Conservation (phyloP, 2,113 vertebrate species). For the Bubo bubo region DNA sequence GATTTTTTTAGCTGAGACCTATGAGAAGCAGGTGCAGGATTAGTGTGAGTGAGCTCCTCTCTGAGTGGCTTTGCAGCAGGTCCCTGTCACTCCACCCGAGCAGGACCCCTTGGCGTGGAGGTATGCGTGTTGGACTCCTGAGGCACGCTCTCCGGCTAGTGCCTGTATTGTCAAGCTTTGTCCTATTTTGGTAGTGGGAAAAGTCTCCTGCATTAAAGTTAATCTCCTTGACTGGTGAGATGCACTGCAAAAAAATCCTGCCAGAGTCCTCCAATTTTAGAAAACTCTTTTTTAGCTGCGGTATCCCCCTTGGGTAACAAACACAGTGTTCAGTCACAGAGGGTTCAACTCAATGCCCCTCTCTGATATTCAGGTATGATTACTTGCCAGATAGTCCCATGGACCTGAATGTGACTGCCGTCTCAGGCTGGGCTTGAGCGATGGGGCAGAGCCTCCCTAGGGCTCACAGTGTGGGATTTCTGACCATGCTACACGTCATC, state of each 20-base stretch:
- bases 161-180: background rate
- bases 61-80: constrained; percentile 36
- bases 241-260: background rate
- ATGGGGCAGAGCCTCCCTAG: background rate
- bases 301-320: background rate
- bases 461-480: background rate
- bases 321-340: background rate
- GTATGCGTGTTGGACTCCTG: constrained; percentile 11
- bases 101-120: background rate
- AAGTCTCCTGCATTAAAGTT: constrained; percentile 21
- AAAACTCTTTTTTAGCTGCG: constrained; percentile 22
- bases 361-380: background rate
- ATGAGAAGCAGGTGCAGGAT: constrained; percentile 71
- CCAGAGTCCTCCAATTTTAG: constrained; percentile 34
- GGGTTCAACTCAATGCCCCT: background rate
- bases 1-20: constrained; percentile 57
- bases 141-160: background rate
- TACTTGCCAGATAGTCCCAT: background rate
- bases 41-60: background rate
- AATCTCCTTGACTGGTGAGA: constrained; percentile 43
- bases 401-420: background rate
- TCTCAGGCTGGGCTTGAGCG: background rate
- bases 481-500: background rate
- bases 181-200: constrained; percentile 53
- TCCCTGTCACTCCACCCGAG: constrained; percentile 59